Base-by-base conservation (phyloP, 2,888 invertebrate species). In the Esperia sulphurella region DNA sequence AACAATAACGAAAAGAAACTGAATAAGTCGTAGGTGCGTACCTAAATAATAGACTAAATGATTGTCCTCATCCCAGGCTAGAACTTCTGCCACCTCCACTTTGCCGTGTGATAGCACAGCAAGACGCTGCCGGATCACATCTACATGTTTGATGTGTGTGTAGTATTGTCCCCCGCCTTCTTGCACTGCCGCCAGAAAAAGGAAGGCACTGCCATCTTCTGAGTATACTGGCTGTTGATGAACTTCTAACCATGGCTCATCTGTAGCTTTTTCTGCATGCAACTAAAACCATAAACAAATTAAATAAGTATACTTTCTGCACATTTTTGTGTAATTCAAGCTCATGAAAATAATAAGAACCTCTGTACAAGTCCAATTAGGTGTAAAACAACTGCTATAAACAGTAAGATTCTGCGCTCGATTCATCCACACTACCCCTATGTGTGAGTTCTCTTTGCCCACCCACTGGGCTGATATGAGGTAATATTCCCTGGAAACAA, bases 391-490 rank as follows among this genome's bases (percentile, higher is more conserved):
- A 55, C 96, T 93, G 55, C 96, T 95, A 65, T 98, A 93, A 53
- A 97, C 92, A 63, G 96, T 96, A 58, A 96, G 92, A 82, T 98
- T 98, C 87, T 98, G 98, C 41, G 95, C 94, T 63, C 98, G 92
- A 81, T 97, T 97, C 93, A 97, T 95, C 96, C 97, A 98, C 49
- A 97, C 95, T 44, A 96, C 95, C 45, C 95, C 93, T 58, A 98
- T 92, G 75, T 95, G 93, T 54, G 92, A 91, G 79, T 95, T 94
- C 67, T 92, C 92, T 71, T 93, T 92, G 67, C 95, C 94, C 66
- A 96, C 93, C 98, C 98, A 98, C 56, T 95, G 94, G 52, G 97
- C 97, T 63, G 96, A 95, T 77, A 96, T 97, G 77, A 98, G 90
- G 89, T 98, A 98, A 89, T 94, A 95, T 73, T 98, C 97, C 84